A percentile compares a stretch with the other conserved stretches of the same genome.
Conservation (phyloP, 2,113 vertebrate species). For the Neogobius melanostomus region DNA sequence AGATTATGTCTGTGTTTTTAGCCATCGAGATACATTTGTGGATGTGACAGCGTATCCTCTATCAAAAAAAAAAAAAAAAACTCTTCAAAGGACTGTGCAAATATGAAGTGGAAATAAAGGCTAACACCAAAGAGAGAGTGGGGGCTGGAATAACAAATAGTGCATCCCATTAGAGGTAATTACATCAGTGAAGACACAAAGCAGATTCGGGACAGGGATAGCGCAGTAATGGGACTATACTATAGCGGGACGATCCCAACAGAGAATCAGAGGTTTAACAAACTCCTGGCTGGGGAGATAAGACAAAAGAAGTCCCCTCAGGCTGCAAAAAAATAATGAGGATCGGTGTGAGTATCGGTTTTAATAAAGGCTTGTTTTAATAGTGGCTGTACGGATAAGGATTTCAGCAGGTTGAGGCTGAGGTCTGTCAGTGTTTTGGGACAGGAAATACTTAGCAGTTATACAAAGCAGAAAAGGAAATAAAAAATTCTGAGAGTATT, state of each 20-base stretch:
- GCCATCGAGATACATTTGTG: slow-evolving; percentile 18
- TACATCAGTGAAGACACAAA: slow-evolving; percentile 45
- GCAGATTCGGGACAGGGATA: slow-evolving; percentile 44
- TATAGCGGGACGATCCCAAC: slow-evolving; percentile 46
- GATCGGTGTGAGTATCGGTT: neutral
- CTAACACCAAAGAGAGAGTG: slow-evolving; percentile 15
- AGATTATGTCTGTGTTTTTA: slow-evolving; percentile 18
- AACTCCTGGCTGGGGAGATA: slow-evolving; percentile 28
- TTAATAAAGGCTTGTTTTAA: neutral
- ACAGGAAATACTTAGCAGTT: no score
- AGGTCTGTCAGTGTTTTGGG: no score
- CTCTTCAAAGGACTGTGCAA: slow-evolving; percentile 42
- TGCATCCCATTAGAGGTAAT: slow-evolving; percentile 51
- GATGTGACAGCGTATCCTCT: slow-evolving; percentile 16
- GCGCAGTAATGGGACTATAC: slow-evolving; percentile 21
- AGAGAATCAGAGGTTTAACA: slow-evolving; percentile 19
- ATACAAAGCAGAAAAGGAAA: no score
- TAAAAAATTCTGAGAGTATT: no score
- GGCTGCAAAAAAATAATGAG: slow-evolving; percentile 6
- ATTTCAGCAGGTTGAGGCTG: no score
- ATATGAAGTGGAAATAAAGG: slow-evolving; percentile 43
- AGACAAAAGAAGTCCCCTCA: neutral
- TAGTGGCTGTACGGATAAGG: neutral
- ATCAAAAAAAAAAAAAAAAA: slow-evolving; percentile 34
- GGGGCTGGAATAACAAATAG: slow-evolving; percentile 50